Base-by-base conservation (phyloP, 2,113 vertebrate genomes). In the Xiphorhynchus elegans region DNA sequence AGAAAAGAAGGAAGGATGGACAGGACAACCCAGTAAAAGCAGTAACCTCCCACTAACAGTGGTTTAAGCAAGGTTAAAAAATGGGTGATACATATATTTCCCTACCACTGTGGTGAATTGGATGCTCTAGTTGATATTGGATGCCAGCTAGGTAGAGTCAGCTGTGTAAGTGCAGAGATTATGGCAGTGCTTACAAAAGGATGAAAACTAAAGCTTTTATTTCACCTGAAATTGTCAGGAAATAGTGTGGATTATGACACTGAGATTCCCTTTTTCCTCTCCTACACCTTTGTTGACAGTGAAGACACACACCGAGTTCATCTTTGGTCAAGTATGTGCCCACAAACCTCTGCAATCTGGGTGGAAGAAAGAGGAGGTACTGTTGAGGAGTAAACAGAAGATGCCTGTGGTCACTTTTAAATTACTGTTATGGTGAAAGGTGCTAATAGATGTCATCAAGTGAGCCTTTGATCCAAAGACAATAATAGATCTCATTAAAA, bases 401-500 rank as follows among this genome's bases (percentile, higher is more conserved):
- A 89, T 93, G 85, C 84, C 80, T 97, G 93, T 91, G 92, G 96
- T 96, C 82, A 92, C 78, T 69, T 83, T 90, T 95, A 92, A 95
- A 94, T 94, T 96, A 87, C 85, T 95, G 76, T 96, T 96, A 93
- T 94, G 92, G 79, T 86, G 79, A 94, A 92, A 93, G 69, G 92
- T 90, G 86, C 88, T 93, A 96, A 97, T 94, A 89, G 73, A 69
- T 95, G 69, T 88, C 60, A 93, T 94, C 69, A 87, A 94, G 80
- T 49, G 67, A 95, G 64, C 50, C 80, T 97, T 97, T 97, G 96
- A 96, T 94, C 88, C 73, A 82, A 92, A 93, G 92, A 89, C 79
- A 92, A 75, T 93, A 95, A 90, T 70, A 97, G 64, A 89, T 74
- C 76, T 96, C 85, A 94, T 95, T 96, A 94, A 96, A 90, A 94